Conservation (phyloP, 2,797 vertebrate genomes). For the Eurystomus glaucurus region DNA sequence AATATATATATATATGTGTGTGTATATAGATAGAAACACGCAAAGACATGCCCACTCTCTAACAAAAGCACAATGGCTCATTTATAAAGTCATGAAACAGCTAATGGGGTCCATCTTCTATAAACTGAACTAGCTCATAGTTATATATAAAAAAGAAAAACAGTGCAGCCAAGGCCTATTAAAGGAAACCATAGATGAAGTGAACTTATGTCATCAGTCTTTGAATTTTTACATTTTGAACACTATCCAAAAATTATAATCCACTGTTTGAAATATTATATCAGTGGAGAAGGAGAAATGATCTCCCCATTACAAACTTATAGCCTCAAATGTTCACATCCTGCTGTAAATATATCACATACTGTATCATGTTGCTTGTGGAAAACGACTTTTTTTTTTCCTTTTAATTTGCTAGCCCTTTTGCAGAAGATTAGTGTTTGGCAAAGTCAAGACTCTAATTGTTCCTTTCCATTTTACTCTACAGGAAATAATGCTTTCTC, state of each 20-base stretch:
- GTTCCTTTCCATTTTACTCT: constrained; percentile 14
- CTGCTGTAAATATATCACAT: constrained; percentile 32
- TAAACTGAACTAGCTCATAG: constrained; percentile 9
- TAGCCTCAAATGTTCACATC: constrained; percentile 46
- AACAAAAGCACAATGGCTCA: constrained; percentile 46
- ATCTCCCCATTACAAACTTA: constrained; percentile 4
- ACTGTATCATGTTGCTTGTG: constrained; percentile 2
- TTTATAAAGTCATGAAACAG: constrained; percentile 31
- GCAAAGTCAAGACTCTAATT: background rate
- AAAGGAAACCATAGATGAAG: constrained; percentile 58
- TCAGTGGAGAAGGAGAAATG: constrained; percentile 53
- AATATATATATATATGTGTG: background rate
- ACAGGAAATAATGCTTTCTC: background rate
- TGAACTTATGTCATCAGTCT: constrained; percentile 56
- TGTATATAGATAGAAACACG: background rate
- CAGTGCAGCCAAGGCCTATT: constrained; percentile 7
- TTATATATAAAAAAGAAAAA: background rate
- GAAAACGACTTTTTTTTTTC: background rate
- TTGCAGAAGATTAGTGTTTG: constrained; percentile 41
- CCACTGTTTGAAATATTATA: constrained; percentile 71
- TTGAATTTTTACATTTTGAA: constrained; percentile 74
- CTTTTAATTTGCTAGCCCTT: constrained; percentile 51
- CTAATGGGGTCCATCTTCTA: constrained; percentile 28
- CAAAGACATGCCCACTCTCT: background rate
- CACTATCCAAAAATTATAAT: constrained; percentile 70